A percentile compares a stretch with the other conserved stretches of the same genome.
phyloP scores from a whole-genome alignment of 1,140 invertebrate species.

The Eumeta japonica region DNA sequence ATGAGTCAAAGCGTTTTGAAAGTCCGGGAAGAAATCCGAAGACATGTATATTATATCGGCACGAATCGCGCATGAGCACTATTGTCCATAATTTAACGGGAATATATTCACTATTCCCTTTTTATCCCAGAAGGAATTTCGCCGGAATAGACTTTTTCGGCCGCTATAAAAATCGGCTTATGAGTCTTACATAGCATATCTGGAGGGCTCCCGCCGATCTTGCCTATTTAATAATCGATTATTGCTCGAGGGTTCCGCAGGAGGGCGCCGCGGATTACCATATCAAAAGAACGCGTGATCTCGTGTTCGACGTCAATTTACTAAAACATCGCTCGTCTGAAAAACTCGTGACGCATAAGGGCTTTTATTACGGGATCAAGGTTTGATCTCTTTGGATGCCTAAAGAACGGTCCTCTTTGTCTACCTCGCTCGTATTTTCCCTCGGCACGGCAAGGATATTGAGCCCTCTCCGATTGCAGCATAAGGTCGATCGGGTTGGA shows the following conservation, averaged over 20 bases:
- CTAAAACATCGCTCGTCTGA: slow-evolving; percentile 30
- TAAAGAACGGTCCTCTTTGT: too few species aligned
- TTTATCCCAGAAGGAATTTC: slow-evolving; percentile 1
- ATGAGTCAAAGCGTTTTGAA: too few species aligned
- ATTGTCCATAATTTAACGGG: not conserved
- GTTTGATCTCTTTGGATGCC: too few species aligned
- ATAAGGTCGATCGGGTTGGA: too few species aligned
- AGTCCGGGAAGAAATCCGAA: too few species aligned
- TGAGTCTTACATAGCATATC: slow-evolving; percentile 23
- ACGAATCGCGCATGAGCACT: too few species aligned
- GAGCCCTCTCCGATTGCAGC: too few species aligned
- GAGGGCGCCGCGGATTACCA: slow-evolving; percentile 32
- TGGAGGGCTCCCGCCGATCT: slow-evolving; percentile 23
- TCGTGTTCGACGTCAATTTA: slow-evolving; percentile 39
- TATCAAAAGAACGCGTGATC: slow-evolving; percentile 47
- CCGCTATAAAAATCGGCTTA: slow-evolving; percentile 28
- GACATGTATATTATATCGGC: too few species aligned
- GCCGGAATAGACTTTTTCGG: slow-evolving; percentile 21
- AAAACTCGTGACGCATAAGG: slow-evolving; percentile 19
- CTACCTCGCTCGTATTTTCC: too few species aligned
- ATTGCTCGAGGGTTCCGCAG: slow-evolving; percentile 30
- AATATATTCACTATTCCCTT: not conserved
- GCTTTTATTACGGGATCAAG: slow-evolving; percentile 29
- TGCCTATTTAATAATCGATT: slow-evolving; percentile 47
- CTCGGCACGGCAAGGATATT: too few species aligned